Conservation (phyloP, 2,113 vertebrate species). For the Bubo scandiacus region DNA sequence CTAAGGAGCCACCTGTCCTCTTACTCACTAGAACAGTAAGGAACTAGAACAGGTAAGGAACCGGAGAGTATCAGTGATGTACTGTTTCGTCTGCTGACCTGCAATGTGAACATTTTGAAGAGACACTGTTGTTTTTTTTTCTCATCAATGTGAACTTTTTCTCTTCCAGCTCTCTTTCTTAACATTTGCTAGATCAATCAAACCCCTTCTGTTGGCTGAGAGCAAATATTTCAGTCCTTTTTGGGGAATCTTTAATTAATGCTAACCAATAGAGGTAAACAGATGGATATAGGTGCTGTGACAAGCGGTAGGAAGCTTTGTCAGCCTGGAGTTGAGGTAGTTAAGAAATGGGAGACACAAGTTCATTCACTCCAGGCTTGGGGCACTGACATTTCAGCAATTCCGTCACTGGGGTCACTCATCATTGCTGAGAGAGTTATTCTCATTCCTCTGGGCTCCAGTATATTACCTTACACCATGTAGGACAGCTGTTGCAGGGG, state of each 20-base stretch:
- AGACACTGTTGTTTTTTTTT: background rate
- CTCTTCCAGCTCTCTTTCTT: background rate
- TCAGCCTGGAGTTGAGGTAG: background rate
- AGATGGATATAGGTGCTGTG: background rate
- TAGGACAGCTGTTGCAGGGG: background rate
- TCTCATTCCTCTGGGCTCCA: background rate
- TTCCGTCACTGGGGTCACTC: background rate
- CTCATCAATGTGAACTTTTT: background rate
- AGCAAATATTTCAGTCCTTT: background rate
- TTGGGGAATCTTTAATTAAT: background rate
- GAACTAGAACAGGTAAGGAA: background rate
- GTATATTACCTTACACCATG: background rate
- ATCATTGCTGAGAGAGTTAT: background rate
- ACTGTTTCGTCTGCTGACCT: background rate
- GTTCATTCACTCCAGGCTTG: background rate
- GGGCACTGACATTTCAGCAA: background rate
- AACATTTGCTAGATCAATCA: background rate
- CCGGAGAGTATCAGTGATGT: background rate
- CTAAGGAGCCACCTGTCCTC: background rate
- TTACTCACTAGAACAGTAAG: background rate
- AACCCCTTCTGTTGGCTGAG: background rate
- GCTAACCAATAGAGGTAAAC: background rate
- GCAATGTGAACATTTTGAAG: background rate
- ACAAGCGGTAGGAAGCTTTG: background rate
- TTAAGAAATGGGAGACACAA: background rate